Evolutionary conservation across 2,888 invertebrate species (phyloP).

Genomic region (Eumacrocentrus americanus): DNA sequence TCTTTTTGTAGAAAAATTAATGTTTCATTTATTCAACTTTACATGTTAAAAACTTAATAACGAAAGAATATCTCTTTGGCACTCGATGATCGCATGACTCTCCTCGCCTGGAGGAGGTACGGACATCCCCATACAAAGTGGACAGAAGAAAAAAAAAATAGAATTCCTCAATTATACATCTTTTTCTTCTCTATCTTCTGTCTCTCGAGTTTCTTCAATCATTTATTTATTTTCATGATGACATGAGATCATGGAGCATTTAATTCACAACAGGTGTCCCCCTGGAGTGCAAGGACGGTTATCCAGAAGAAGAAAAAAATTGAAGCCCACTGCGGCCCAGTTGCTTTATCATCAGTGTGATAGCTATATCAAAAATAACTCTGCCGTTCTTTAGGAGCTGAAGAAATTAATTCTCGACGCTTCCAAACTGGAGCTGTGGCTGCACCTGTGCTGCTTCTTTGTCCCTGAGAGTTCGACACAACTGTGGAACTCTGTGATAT

Average conservation of each 20-base stretch:
- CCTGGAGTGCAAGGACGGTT: neutral
- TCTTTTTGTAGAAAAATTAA: constrained; percentile 51
- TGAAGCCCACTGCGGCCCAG: neutral
- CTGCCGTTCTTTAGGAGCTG: constrained; percentile 66
- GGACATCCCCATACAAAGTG: constrained; percentile 8
- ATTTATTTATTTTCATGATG: neutral
- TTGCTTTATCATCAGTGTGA: neutral
- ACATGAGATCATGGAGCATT: neutral
- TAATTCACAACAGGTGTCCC: neutral
- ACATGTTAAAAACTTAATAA: constrained; percentile 55
- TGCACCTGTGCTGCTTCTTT: constrained; percentile 40
- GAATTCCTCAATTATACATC: too few species aligned
- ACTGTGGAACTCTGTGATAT: constrained; percentile 43
- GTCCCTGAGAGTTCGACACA: constrained; percentile 31
- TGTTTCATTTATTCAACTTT: constrained; percentile 53
- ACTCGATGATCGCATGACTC: constrained; percentile 19
- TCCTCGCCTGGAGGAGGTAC: constrained; percentile 39
- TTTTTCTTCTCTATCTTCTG: neutral
- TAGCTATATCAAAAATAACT: constrained; percentile 44
- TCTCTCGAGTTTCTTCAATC: neutral
- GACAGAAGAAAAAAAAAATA: constrained; percentile 20
- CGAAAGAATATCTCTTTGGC: constrained; percentile 36
- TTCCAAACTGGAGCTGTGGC: constrained; percentile 71
- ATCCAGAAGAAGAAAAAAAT: neutral
- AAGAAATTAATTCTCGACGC: constrained; percentile 80